These are phyloP conservation scores for Myotis brandtii DNA, from an alignment of 2,113 vertebrate genomes.

Conservation along the genomic window DNA sequence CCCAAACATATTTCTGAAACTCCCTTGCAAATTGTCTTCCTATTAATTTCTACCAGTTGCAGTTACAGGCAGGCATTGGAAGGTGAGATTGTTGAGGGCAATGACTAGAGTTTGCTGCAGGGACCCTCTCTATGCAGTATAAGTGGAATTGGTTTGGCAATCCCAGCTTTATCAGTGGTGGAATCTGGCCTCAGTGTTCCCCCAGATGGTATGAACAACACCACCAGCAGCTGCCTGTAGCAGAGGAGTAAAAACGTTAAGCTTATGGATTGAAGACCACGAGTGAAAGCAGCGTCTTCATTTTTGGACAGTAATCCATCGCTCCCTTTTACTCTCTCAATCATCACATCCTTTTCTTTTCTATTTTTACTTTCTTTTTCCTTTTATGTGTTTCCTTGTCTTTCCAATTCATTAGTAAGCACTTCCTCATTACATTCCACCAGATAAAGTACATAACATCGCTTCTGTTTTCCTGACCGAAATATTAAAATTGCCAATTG, in stretches of 20 bases:
- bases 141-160: not conserved
- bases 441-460: not conserved
- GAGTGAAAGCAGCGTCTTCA: not conserved
- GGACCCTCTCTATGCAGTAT: fast-evolving
- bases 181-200: not conserved
- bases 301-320: not conserved
- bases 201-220: not conserved
- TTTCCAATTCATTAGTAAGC: not conserved
- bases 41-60: not conserved
- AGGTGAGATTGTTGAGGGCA: not conserved
- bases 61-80: too few species aligned
- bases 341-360: not conserved
- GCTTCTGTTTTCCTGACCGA: not conserved
- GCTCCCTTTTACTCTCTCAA: not conserved
- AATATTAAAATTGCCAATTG: not conserved
- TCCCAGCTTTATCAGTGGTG: not conserved
- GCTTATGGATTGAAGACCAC: not conserved
- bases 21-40: not conserved
- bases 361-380: not conserved
- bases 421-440: not conserved
- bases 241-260: not conserved
- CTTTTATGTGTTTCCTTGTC: not conserved
- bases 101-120: not conserved
- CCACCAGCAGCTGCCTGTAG: not conserved
- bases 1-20: not conserved